phyloP scores from a whole-genome alignment of 2,797 vertebrate species.

The Hypotaenidia okinawae region DNA sequence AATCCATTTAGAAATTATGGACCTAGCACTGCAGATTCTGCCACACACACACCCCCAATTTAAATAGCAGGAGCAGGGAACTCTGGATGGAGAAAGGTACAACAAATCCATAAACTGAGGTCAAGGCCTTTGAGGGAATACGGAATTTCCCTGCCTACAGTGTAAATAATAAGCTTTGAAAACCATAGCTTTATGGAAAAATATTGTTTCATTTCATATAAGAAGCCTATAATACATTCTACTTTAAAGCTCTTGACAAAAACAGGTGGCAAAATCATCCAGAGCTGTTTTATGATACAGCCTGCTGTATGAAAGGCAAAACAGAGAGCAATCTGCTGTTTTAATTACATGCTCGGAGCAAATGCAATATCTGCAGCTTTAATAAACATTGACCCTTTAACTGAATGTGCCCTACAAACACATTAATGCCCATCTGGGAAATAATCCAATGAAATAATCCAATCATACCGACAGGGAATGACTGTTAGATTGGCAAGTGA shows the following conservation, averaged over 20 bases:
- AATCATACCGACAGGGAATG: slow-evolving; percentile 37
- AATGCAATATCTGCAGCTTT: slow-evolving; percentile 69
- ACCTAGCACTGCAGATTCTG: not conserved
- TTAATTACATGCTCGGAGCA: slow-evolving; percentile 70
- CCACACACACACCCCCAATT: too few species aligned
- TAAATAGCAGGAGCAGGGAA: not conserved
- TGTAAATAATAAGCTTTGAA: slow-evolving; percentile 60
- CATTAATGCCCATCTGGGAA: slow-evolving; percentile 76
- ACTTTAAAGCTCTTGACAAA: slow-evolving; percentile 33
- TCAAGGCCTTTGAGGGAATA: slow-evolving; percentile 19
- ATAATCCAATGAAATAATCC: slow-evolving; percentile 75
- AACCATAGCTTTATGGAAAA: slow-evolving; percentile 31
- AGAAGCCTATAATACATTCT: not conserved
- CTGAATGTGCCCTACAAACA: slow-evolving; percentile 67
- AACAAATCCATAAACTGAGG: slow-evolving; percentile 19
- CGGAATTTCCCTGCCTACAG: slow-evolving; percentile 39
- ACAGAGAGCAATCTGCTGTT: slow-evolving; percentile 68
- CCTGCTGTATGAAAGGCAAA: slow-evolving; percentile 48
- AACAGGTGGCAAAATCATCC: slow-evolving; percentile 66
- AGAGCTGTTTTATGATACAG: slow-evolving; percentile 64
- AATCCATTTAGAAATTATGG: not conserved
- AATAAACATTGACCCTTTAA: slow-evolving; percentile 69
- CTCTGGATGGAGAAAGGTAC: not conserved
- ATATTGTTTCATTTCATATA: not conserved
- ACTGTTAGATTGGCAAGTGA: slow-evolving; percentile 31